A percentile compares a stretch with the other conserved stretches of the same genome.
Evolutionary conservation across 2,888 invertebrate species (phyloP).

Genomic region (Gerris lacustris): DNA sequence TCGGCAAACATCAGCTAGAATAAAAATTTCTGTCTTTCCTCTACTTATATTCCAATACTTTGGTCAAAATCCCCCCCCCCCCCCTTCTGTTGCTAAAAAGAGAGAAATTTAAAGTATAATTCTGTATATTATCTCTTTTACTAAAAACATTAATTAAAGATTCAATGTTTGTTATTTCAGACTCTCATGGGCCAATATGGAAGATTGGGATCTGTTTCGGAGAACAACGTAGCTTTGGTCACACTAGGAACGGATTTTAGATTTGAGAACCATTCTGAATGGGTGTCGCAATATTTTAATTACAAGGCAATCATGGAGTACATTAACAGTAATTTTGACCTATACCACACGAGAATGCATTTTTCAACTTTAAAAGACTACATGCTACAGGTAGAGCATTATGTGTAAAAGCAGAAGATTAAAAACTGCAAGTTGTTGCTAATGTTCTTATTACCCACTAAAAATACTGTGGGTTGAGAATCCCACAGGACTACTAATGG

Average conservation of each 20-base stretch:
- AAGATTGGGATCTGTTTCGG: conserved; percentile 20
- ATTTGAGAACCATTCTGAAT: conserved; percentile 20
- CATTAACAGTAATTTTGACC: conserved; percentile 17
- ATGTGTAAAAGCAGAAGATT: neutral
- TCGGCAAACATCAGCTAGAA: too few species aligned
- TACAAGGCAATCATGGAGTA: conserved; percentile 25
- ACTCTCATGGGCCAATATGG: conserved; percentile 23
- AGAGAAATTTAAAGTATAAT: too few species aligned
- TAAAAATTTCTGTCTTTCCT: too few species aligned
- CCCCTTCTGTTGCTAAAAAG: too few species aligned
- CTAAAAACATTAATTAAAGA: too few species aligned
- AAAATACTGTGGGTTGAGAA: too few species aligned
- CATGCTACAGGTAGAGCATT: conserved; percentile 16
- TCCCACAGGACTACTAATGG: too few species aligned
- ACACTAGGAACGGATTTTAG: conserved; percentile 24
- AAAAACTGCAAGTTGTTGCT: too few species aligned
- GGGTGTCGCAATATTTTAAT: conserved; percentile 20
- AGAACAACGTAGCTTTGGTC: conserved; percentile 17
- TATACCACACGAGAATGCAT: conserved; percentile 18
- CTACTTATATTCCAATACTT: too few species aligned
- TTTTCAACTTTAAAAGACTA: conserved; percentile 22
- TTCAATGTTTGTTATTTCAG: conserved; percentile 6
- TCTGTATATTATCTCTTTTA: too few species aligned
- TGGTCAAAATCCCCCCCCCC: too few species aligned
- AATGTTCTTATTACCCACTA: too few species aligned